phyloP scores from a whole-genome alignment of 2,113 vertebrate genomes.

The Phylloscopus trochiloides region DNA sequence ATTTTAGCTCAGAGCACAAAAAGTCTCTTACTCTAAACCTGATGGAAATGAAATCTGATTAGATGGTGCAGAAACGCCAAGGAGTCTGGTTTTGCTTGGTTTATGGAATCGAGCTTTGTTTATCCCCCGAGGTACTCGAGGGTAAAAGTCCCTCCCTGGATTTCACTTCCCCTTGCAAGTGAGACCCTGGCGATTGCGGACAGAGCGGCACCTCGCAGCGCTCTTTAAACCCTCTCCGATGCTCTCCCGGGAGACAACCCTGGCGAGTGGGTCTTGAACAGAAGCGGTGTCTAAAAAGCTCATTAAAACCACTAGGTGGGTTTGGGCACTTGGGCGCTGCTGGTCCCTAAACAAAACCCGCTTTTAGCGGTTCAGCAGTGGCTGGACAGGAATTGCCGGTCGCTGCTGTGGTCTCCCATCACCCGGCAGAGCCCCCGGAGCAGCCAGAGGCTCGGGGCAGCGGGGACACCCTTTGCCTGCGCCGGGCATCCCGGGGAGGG shows the following conservation, averaged over 20 bases:
- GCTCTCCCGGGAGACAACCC: not conserved
- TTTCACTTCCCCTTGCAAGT: not conserved
- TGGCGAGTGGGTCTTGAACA: accelerated
- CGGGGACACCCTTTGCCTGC: too few relatives aligned
- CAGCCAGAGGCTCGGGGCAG: not conserved
- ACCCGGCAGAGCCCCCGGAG: too few relatives aligned
- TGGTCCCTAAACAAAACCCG: not conserved
- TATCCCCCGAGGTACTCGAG: not conserved
- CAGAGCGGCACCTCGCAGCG: not conserved
- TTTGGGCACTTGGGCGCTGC: not conserved
- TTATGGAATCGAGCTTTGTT: not conserved
- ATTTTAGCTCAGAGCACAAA: not conserved
- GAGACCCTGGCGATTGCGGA: not conserved
- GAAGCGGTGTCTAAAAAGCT: not conserved
- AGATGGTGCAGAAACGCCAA: not conserved
- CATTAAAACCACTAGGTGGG: not conserved
- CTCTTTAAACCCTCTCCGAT: accelerated
- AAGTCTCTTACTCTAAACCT: not conserved
- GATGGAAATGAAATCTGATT: constrained; percentile 2
- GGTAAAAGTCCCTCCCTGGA: not conserved
- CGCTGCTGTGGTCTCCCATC: accelerated
- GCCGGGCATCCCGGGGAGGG: not conserved
- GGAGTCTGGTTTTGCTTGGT: not conserved
- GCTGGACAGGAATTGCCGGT: accelerated
- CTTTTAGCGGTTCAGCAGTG: not conserved